Evolutionary conservation across 2,797 vertebrate genomes (phyloP).

Genomic region (Ctenosaura bakeri): DNA sequence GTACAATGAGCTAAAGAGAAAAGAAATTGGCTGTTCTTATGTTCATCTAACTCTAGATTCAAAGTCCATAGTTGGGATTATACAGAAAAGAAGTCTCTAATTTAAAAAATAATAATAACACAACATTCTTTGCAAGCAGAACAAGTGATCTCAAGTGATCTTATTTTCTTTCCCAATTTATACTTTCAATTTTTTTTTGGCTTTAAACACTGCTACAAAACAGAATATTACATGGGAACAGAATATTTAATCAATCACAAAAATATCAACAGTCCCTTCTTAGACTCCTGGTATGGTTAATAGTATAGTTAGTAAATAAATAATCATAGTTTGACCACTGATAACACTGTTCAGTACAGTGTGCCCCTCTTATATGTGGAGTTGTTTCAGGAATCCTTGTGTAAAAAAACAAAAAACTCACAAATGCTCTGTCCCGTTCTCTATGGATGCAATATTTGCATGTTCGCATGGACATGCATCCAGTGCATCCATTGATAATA

Average conservation of each 20-base stretch:
- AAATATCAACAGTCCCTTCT: background rate
- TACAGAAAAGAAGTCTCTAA: background rate
- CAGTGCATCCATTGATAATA: too few relatives aligned
- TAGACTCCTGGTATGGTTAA: background rate
- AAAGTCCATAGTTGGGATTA: background rate
- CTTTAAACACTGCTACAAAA: background rate
- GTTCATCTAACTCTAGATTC: conserved; percentile 41
- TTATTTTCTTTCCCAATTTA: background rate
- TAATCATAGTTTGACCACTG: background rate
- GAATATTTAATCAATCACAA: background rate
- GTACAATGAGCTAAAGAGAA: conserved; percentile 31
- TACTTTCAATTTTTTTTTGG: background rate
- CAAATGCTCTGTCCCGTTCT: too few relatives aligned
- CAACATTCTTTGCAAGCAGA: too few relatives aligned
- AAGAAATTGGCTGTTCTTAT: background rate
- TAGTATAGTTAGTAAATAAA: background rate
- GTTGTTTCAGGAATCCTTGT: too few relatives aligned
- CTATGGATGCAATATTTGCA: too few relatives aligned
- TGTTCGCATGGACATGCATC: too few relatives aligned
- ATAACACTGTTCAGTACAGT: background rate
- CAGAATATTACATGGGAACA: background rate
- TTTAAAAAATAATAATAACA: background rate
- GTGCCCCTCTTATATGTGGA: too few relatives aligned
- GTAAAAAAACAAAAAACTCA: too few relatives aligned
- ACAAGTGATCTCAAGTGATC: rapidly evolving